Conservation (phyloP, 2,113 vertebrate species). For the Sterrhoptilus dennistouni region DNA sequence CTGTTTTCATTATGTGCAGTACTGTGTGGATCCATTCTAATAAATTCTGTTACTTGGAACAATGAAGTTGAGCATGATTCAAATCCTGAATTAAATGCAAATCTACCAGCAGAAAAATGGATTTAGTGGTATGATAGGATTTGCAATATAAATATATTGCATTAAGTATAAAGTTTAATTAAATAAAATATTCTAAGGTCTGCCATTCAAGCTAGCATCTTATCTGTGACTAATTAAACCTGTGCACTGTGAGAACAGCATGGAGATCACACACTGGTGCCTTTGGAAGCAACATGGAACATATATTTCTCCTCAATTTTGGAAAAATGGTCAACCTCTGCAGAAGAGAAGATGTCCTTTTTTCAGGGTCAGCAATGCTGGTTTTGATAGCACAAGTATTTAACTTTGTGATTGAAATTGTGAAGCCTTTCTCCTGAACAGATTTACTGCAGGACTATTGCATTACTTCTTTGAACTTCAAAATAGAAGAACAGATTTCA, state of each 20-base stretch:
- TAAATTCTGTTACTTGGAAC: background rate
- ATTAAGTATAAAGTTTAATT: background rate
- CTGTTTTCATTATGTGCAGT: background rate
- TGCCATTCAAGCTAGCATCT: background rate
- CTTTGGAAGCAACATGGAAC: background rate
- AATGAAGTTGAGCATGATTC: background rate
- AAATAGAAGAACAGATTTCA: background rate
- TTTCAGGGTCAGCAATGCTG: background rate
- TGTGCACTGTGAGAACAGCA: rapidly evolving
- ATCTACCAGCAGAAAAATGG: background rate
- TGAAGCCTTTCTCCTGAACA: background rate
- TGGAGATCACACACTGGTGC: background rate
- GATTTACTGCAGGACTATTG: background rate
- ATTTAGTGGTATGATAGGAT: background rate
- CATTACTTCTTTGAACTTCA: background rate
- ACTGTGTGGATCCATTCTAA: background rate
- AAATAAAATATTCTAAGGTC: background rate
- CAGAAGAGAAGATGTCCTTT: background rate
- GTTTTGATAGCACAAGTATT: background rate
- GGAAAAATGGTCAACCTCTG: background rate
- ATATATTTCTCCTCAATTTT: background rate
- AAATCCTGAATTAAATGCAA: background rate
- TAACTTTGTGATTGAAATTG: background rate
- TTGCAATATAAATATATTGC: background rate
- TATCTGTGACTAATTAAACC: background rate